Conservation (phyloP, 2,888 invertebrate genomes). For the Perithous albicinctus region DNA sequence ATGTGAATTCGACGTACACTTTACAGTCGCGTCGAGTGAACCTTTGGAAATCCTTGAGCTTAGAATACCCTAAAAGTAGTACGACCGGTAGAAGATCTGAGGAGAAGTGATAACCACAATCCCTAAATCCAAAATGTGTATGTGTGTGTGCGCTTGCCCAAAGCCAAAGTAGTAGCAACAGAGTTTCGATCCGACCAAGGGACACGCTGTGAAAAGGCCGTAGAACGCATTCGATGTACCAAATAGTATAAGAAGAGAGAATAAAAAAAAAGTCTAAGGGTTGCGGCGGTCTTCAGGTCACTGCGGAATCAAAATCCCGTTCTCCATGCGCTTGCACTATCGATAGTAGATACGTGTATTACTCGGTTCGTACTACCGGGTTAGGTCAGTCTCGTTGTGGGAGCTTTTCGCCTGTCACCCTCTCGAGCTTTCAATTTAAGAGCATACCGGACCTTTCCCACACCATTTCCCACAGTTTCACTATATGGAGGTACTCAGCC, state of each 20-base stretch:
- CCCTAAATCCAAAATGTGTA: conserved; percentile 49
- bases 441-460: conserved; percentile 64
- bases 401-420: conserved; percentile 47
- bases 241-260: conserved; percentile 43
- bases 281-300: conserved; percentile 48
- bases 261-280: conserved; percentile 53
- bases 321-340: conserved; percentile 7
- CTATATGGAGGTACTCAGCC: conserved; percentile 49
- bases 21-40: conserved; percentile 18
- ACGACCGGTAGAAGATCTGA: conserved; percentile 27
- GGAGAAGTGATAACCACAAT: conserved; percentile 56
- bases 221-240: conserved; percentile 25
- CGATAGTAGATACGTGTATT: conserved; percentile 46
- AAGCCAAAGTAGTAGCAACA: conserved; percentile 31
- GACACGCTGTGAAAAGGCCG: background rate
- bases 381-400: conserved; percentile 20
- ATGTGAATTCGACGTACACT: background rate
- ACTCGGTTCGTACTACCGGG: conserved; percentile 32
- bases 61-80: conserved; percentile 23
- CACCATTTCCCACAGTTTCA: conserved; percentile 50
- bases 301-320: conserved; percentile 33
- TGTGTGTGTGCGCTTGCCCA: conserved; percentile 10
- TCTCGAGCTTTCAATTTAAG: conserved; percentile 63
- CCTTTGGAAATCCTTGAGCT: conserved; percentile 18
- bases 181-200: conserved; percentile 37